These are phyloP conservation scores for Spinus olivaceus DNA, from an alignment of 2,797 vertebrate species.

Conservation along the genomic window DNA sequence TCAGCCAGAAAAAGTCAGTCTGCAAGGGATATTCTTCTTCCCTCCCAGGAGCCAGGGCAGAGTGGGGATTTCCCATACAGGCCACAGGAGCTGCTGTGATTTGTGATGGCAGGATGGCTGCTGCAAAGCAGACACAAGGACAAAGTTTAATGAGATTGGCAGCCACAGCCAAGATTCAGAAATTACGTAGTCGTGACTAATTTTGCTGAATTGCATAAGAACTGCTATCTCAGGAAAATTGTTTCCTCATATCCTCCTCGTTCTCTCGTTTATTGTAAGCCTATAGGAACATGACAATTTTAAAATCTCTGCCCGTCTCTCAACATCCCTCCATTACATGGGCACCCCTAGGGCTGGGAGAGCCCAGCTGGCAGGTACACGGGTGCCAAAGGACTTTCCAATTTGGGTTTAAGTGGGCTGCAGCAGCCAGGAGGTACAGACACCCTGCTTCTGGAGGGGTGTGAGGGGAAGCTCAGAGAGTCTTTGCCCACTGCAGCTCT, in stretches of 20 bases:
- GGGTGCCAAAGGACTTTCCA: background rate
- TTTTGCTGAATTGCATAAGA: background rate
- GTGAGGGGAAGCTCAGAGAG: background rate
- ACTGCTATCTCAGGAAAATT: background rate
- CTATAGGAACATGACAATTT: fast-evolving
- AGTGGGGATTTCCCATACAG: background rate
- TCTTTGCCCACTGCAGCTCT: background rate
- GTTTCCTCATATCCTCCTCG: background rate
- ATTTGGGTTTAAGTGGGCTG: background rate
- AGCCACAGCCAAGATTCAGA: background rate
- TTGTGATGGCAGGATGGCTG: background rate
- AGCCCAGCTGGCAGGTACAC: fast-evolving
- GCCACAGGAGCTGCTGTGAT: background rate
- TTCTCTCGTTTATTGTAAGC: background rate
- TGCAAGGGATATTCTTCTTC: background rate
- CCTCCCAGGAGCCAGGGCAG: background rate
- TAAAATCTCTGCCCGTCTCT: background rate
- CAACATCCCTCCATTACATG: fast-evolving
- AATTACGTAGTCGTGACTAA: background rate
- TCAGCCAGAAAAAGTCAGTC: background rate
- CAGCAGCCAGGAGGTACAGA: background rate
- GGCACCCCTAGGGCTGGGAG: background rate
- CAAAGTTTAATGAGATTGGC: background rate
- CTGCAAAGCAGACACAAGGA: background rate
- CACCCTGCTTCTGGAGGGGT: background rate